Conservation (phyloP, 2,888 invertebrate species). For the Drosophila hawaiiensis region DNA sequence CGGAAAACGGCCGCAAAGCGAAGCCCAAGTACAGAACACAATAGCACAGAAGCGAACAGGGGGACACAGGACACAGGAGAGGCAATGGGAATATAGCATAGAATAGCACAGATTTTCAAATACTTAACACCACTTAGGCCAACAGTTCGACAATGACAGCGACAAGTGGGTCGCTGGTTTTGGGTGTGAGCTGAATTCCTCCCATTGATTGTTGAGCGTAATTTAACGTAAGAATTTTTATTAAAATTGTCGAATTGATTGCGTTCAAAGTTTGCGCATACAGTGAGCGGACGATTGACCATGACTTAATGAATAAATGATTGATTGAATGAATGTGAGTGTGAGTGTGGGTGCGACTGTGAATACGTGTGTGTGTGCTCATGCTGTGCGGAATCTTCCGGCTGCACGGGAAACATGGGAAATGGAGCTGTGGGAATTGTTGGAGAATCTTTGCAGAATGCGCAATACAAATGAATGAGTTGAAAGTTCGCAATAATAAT, state of each 20-base stretch:
- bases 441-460: slow-evolving; percentile 22
- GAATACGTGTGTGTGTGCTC: background rate
- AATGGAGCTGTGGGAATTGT: slow-evolving; percentile 41
- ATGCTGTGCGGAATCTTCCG: slow-evolving; percentile 27
- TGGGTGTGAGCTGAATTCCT: background rate
- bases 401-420: slow-evolving; percentile 27
- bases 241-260: slow-evolving; percentile 72
- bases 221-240: slow-evolving; percentile 76
- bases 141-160: slow-evolving; percentile 70
- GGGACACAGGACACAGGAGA: background rate
- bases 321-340: slow-evolving; percentile 48
- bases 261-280: slow-evolving; percentile 53
- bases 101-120: slow-evolving; percentile 69
- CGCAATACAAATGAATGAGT: slow-evolving; percentile 28
- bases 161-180: slow-evolving; percentile 24
- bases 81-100: slow-evolving; percentile 5
- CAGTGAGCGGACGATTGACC: slow-evolving; percentile 35
- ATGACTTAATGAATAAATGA: slow-evolving; percentile 62
- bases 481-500: slow-evolving; percentile 33
- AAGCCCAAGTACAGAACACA: slow-evolving; percentile 17
- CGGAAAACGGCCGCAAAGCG: slow-evolving; percentile 56
- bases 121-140: slow-evolving; percentile 74
- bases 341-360: slow-evolving; percentile 14
- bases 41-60: slow-evolving; percentile 1
- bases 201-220: slow-evolving; percentile 58